Base-by-base conservation (phyloP, 2,888 invertebrate species). In the Athalia rosae region DNA sequence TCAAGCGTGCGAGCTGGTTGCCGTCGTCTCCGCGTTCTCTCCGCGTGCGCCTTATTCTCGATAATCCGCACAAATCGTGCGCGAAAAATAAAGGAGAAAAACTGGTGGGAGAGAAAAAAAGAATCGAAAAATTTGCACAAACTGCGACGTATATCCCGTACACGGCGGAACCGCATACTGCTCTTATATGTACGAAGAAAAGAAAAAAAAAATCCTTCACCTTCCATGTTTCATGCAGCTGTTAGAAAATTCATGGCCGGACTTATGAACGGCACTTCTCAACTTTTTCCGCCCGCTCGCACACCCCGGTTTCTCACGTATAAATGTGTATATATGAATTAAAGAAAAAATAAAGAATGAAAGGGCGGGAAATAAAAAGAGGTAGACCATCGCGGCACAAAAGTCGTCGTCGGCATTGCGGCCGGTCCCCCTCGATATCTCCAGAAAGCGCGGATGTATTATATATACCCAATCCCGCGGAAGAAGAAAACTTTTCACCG, bases 201-300 rank as follows among this genome's bases (percentile, higher is more conserved):
- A n/a, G 53, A 53, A 53, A n/a, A 53, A 53, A 53, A n/a, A 53
- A 53, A 53, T n/a, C 53, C 61, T 11, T 11, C 15, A 8, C 53
- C 47, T 28, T 47, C 50, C 71, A 74, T 74, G 74, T 62, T 62
- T 74, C 74, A 74, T 74, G 61, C 74, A 74, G 74, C 59, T 74
- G 74, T 74, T 74, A 15, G 74, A 74, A 74, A 74, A 74, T 74
- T 74, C 74, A 74, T 62, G 74, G 62, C 74, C 58, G 61, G 74
- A 74, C 74, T 74, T 74, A 74, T 62, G 74, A 74, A 74, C 74
- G 74, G 74, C 74, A 74, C 74, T 74, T 74, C 74, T 61, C 28
- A 74, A 74, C 74, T 74, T 74, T 74, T 62, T 50, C 7, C 61
- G 28, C 59, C 58, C 15, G 13, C n/a, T 59, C 53, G 73, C 41